Evolutionary conservation across 1,140 invertebrate species (phyloP).

Genomic region (Sipha flava): DNA sequence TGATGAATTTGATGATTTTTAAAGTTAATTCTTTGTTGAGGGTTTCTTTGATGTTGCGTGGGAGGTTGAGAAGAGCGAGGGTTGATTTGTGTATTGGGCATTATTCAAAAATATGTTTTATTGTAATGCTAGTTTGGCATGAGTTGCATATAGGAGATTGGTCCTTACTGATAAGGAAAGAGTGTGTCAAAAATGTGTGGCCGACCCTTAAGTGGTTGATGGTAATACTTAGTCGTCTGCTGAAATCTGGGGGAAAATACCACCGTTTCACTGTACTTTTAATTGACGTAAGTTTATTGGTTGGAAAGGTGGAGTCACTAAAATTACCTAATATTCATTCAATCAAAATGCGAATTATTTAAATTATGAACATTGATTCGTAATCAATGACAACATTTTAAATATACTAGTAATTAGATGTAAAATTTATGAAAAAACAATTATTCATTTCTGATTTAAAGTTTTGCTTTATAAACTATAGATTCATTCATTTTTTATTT

Average conservation of each 20-base stretch:
- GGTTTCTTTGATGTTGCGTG: no score
- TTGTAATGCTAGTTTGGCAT: neutral
- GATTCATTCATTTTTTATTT: no score
- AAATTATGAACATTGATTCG: no score
- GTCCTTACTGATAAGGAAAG: no score
- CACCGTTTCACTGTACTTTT: neutral
- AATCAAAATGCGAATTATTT: no score
- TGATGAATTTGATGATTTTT: no score
- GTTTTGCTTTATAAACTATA: no score
- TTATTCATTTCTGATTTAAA: no score
- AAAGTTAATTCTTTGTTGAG: neutral
- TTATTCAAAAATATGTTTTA: neutral
- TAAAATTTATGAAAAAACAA: no score
- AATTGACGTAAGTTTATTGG: neutral
- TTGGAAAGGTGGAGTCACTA: neutral
- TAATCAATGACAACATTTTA: no score
- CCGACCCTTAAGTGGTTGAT: neutral
- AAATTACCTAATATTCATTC: no score
- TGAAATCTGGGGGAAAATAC: neutral
- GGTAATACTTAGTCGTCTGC: neutral
- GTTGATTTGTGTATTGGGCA: neutral
- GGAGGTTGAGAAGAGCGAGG: neutral
- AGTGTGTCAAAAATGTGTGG: neutral
- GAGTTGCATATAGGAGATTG: neutral
- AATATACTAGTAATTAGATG: no score